A percentile compares a stretch with the other conserved stretches of the same genome.
phyloP scores from a whole-genome alignment of 2,113 vertebrate genomes.

The Scolopax mira region DNA sequence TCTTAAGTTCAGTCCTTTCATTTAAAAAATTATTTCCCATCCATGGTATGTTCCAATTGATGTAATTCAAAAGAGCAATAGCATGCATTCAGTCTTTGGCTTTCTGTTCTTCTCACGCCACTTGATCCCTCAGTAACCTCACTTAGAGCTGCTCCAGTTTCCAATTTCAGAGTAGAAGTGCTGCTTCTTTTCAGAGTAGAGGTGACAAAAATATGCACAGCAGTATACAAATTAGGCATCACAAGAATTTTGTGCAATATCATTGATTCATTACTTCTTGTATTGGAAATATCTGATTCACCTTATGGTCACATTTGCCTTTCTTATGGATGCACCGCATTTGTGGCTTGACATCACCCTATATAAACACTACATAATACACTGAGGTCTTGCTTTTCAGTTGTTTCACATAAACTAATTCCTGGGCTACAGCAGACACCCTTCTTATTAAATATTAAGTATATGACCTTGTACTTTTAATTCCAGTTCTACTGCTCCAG shows the following conservation, averaged over 20 bases:
- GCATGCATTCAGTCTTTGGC: neutral
- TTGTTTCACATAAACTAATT: neutral
- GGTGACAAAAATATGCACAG: neutral
- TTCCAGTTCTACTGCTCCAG: neutral
- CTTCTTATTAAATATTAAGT: neutral
- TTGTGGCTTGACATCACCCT: neutral
- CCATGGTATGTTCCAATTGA: neutral
- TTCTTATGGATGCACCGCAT: neutral
- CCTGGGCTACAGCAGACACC: neutral
- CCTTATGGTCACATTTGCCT: neutral
- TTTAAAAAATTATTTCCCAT: neutral
- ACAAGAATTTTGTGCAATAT: neutral
- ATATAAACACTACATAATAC: neutral
- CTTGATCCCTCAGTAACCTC: neutral
- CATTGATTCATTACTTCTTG: neutral
- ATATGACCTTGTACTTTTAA: neutral
- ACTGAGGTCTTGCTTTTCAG: neutral
- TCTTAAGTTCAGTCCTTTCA: neutral
- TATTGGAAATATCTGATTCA: neutral
- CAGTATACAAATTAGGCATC: neutral
- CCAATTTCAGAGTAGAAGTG: neutral
- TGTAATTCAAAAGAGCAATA: neutral
- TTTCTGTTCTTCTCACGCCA: neutral
- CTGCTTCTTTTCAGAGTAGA: neutral
- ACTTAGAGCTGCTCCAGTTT: neutral